Conservation (phyloP, 2,888 invertebrate genomes). For the Arctia plantaginis region DNA sequence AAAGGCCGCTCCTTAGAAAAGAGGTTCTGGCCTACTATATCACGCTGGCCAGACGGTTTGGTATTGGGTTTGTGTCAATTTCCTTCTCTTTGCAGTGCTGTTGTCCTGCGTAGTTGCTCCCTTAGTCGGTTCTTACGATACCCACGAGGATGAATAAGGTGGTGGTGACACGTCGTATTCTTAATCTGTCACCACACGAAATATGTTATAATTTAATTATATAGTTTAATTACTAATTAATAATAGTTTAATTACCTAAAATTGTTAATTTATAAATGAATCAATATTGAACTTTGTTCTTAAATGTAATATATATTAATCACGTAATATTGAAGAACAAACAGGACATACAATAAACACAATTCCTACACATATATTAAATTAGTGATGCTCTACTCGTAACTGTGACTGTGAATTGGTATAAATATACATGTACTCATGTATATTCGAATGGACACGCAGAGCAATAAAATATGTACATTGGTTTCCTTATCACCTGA, state of each 20-base stretch:
- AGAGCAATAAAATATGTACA: not conserved
- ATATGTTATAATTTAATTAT: no score
- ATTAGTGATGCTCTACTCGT: not conserved
- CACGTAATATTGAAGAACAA: not conserved
- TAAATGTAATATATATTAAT: not conserved
- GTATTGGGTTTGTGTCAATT: no score
- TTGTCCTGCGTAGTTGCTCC: no score
- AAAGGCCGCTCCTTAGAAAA: no score
- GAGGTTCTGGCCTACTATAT: no score
- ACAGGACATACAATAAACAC: not conserved
- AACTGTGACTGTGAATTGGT: not conserved
- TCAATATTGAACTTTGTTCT: not conserved
- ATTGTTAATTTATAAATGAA: not conserved
- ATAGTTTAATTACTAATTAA: no score
- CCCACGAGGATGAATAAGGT: no score
- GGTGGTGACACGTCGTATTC: no score
- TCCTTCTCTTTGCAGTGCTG: no score
- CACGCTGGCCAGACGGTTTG: no score
- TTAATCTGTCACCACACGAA: no score
- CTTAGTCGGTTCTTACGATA: no score
- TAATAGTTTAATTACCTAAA: not conserved
- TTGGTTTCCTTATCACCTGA: slow-evolving; percentile 1
- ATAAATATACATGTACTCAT: not conserved
- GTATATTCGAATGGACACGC: not conserved
- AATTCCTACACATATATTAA: not conserved